phyloP scores from a whole-genome alignment of 2,888 invertebrate species.

The Sarcophaga caerulescens region DNA sequence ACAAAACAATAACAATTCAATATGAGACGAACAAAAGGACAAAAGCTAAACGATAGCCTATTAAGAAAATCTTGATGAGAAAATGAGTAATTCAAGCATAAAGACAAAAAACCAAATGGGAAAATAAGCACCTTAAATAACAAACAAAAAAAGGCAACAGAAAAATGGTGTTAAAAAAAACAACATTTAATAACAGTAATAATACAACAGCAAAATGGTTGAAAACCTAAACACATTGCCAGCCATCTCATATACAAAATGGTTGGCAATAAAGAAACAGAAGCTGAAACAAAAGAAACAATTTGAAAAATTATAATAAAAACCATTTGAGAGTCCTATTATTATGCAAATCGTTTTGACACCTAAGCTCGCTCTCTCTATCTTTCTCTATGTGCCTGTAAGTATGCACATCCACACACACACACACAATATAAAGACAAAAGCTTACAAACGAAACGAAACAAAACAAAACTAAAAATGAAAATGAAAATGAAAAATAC shows the following conservation, averaged over 20 bases:
- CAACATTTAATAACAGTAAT: slow-evolving; percentile 49
- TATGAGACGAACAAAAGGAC: too few relatives aligned
- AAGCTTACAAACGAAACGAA: neutral
- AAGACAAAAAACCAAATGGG: slow-evolving; percentile 31
- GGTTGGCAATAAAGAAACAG: slow-evolving; percentile 10
- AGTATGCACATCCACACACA: neutral
- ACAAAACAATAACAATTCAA: too few relatives aligned
- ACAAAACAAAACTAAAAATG: neutral
- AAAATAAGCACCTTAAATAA: slow-evolving; percentile 24
- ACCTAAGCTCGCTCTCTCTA: slow-evolving; percentile 41
- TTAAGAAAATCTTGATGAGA: slow-evolving; percentile 33
- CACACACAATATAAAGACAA: neutral
- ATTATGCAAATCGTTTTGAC: slow-evolving; percentile 66
- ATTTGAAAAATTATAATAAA: slow-evolving; percentile 57
- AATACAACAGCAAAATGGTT: neutral
- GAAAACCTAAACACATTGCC: too few relatives aligned
- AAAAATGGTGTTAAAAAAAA: slow-evolving; percentile 42
- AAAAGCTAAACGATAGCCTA: too few relatives aligned
- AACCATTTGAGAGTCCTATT: slow-evolving; percentile 62
- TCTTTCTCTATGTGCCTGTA: slow-evolving; percentile 14
- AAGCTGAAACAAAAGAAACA: slow-evolving; percentile 13
- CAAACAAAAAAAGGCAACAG: neutral
- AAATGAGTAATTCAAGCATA: slow-evolving; percentile 51
- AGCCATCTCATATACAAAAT: neutral
- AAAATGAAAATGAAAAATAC: too few relatives aligned